Base-by-base conservation (phyloP, 2,888 invertebrate genomes). In the Epirrita christyi region DNA sequence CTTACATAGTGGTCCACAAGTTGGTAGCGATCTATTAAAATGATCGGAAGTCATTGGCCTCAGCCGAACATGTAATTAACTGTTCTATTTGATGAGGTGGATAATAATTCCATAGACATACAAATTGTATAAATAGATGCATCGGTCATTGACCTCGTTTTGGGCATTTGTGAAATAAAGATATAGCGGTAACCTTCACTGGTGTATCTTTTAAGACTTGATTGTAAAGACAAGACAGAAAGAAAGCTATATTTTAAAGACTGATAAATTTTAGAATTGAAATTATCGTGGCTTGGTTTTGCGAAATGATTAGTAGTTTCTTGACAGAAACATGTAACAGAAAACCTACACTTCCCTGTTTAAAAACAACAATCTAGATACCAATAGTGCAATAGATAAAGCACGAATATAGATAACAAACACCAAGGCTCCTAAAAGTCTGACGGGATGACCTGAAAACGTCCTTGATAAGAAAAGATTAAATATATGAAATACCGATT, bases 381-480 rank as follows among this genome's bases (percentile, higher is more conserved):
- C 21, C 21, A 41, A 55, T 43, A 51, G 37, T 8, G 52, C 43
- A 53, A 47, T 49, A 45, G 53, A 59, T 59, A 59, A 54, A 52
- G 6, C 9, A 11, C 43, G 15, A 44, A 34, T 27, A 41, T 32
- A 32, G 55, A 21, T 38, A 41, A 37, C 10, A 49, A 40, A 29
- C 14, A 29, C 53, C n/a, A 41, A 54, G 66, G 62, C 64, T 61
- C 64, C 66, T 28, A 11, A 28, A 55, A 57, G 63, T 67, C 65
- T 67, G 60, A 56, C 56, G 51, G 59, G 52, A 49, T 57, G 56
- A 62, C 67, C 67, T 47, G 55, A 62, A 64, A 28, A 61, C 42
- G 56, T 63, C 63, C 41, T 37, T 41, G 65, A 65, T 67, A 67
- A 59, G 41, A 15, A 49, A 64, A 65, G 51, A 65, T 63, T 60